Evolutionary conservation across 2,888 invertebrate genomes (phyloP).

Genomic region (Caenorhabditis virilis): DNA sequence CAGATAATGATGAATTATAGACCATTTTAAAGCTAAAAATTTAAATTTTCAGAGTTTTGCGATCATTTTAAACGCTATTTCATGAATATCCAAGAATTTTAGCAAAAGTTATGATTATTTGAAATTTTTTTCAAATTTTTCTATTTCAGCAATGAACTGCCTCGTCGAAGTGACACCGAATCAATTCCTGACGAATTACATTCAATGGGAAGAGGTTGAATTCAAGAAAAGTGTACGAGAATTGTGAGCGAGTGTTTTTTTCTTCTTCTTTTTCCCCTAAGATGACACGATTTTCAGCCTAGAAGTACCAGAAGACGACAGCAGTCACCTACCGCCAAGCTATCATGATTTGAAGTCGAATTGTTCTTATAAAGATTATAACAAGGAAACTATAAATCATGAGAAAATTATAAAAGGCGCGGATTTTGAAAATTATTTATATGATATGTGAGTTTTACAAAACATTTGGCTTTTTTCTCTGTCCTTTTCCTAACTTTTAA

Average conservation of each 20-base stretch:
- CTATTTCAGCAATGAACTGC: slow-evolving; percentile 7
- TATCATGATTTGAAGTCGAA: slow-evolving; percentile 1
- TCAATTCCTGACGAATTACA: slow-evolving; percentile 14
- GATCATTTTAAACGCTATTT: too few species aligned
- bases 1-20: too few species aligned
- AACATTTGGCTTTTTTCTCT: background rate
- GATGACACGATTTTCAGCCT: slow-evolving; percentile 13
- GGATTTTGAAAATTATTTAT: background rate
- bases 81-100: too few species aligned
- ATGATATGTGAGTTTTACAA: slow-evolving; percentile 1
- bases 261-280: background rate
- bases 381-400: background rate
- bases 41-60: too few species aligned
- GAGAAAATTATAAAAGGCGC: background rate
- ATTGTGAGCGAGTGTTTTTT: slow-evolving; percentile 12
- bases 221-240: slow-evolving; percentile 14
- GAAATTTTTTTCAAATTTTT: too few species aligned
- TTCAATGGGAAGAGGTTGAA: slow-evolving; percentile 23
- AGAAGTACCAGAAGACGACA: background rate
- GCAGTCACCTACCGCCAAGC: background rate
- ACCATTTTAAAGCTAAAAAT: too few species aligned
- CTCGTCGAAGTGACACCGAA: background rate
- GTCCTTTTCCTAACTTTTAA: background rate
- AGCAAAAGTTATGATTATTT: too few species aligned
- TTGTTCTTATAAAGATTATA: background rate